Percentiles rank a stretch among this genome's conserved stretches.
Evolutionary conservation across 2,113 vertebrate species (phyloP).

Genomic region (Morphnarchus princeps): DNA sequence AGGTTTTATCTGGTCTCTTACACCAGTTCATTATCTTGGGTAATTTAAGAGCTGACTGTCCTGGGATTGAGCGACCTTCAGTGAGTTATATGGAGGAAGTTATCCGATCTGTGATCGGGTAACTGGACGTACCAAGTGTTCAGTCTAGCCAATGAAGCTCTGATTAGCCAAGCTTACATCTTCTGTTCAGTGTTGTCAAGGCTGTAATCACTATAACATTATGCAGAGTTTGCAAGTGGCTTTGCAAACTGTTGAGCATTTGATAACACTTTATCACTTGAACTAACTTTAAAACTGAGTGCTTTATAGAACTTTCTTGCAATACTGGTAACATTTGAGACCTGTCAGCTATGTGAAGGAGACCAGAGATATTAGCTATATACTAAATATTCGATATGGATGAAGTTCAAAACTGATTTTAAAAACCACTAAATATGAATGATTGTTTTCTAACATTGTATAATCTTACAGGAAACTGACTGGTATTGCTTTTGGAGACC

Average conservation of each 20-base stretch:
- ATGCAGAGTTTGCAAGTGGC: neutral
- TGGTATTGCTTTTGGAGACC: slow-evolving; percentile 90
- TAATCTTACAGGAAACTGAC: slow-evolving; percentile 83
- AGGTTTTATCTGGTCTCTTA: neutral
- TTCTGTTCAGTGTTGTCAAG: neutral
- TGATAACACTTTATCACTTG: neutral
- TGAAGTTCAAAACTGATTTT: neutral
- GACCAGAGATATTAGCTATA: neutral
- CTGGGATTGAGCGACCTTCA: neutral
- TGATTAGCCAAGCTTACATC: neutral
- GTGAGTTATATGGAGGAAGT: neutral
- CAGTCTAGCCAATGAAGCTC: neutral
- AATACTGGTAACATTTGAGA: neutral
- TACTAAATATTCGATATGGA: accelerated
- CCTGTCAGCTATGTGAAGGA: neutral
- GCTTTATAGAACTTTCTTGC: neutral
- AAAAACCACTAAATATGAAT: neutral
- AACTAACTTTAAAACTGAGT: neutral
- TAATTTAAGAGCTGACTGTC: neutral
- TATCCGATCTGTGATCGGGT: accelerated
- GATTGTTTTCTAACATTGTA: neutral
- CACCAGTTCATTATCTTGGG: neutral
- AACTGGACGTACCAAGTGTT: neutral
- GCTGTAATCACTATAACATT: accelerated
- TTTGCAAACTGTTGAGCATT: neutral